These are phyloP conservation scores for Drosophila tristis DNA, from an alignment of 1,140 invertebrate genomes.

Conservation along the genomic window DNA sequence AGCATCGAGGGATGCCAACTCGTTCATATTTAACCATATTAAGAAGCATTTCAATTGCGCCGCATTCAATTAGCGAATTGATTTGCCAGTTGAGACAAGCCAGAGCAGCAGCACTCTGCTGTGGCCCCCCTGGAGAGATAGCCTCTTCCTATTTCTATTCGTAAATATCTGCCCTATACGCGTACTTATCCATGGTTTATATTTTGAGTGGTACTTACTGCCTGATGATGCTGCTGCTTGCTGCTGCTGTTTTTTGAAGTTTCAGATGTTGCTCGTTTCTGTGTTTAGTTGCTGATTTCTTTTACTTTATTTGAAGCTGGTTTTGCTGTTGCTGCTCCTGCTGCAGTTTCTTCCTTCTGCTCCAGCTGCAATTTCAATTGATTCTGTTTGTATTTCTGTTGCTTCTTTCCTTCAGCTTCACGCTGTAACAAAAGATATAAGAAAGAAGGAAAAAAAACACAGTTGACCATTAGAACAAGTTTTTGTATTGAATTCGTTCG, in stretches of 20 bases:
- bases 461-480: slow-evolving; percentile 41
- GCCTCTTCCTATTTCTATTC: no score
- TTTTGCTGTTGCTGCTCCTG: not conserved
- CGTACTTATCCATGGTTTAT: no score
- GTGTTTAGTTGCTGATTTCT: not conserved
- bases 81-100: slow-evolving; percentile 43
- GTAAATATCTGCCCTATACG: no score
- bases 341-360: not conserved
- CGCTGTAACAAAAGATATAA: slow-evolving; percentile 20
- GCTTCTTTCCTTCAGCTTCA: slow-evolving; percentile 19
- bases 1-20: slow-evolving; percentile 40
- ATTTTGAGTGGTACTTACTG: slow-evolving; percentile 42
- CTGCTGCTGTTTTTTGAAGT: slow-evolving; percentile 10
- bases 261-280: slow-evolving; percentile 9
- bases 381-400: slow-evolving; percentile 14
- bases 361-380: slow-evolving; percentile 2
- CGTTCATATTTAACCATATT: slow-evolving; percentile 65
- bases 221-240: slow-evolving; percentile 32
- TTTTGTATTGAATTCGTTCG: slow-evolving; percentile 30
- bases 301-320: not conserved
- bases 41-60: slow-evolving; percentile 67
- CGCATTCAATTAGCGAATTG: slow-evolving; percentile 71
- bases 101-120: no score
- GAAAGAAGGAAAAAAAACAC: not conserved
- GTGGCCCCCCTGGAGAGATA: slow-evolving; percentile 31